Conservation (phyloP, 2,888 invertebrate species). For the Desoria tigrina region DNA sequence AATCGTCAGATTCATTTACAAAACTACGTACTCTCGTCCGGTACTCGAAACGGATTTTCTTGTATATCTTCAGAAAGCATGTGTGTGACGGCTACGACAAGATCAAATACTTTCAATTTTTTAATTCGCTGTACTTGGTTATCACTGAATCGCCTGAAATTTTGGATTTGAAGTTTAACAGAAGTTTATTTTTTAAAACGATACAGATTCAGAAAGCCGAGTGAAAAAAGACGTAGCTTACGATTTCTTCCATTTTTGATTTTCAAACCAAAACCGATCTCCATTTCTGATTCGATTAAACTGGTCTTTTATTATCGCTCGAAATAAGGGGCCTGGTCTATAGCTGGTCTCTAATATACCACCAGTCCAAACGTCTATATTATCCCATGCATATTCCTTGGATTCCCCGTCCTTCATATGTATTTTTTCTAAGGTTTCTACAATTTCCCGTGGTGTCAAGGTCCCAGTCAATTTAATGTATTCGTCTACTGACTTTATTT, state of each 20-base stretch:
- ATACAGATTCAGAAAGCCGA: neutral
- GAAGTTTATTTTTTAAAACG: neutral
- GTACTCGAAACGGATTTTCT: conserved; percentile 59
- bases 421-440: conserved; percentile 33
- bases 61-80: conserved; percentile 60
- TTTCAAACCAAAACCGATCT: conserved; percentile 66
- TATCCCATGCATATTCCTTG: conserved; percentile 53
- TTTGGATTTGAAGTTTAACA: too few relatives aligned
- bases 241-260: conserved; percentile 54
- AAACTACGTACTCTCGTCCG: conserved; percentile 53
- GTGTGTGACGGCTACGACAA: conserved; percentile 60
- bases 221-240: conserved; percentile 32
- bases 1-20: neutral
- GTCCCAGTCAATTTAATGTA: conserved; percentile 53
- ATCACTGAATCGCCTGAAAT: conserved; percentile 58
- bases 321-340: conserved; percentile 62
- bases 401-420: conserved; percentile 10
- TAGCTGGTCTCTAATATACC: conserved; percentile 62
- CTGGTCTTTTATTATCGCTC: conserved; percentile 62
- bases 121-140: conserved; percentile 59
- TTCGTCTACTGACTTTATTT: conserved; percentile 54
- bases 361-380: conserved; percentile 64
- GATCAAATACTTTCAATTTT: conserved; percentile 59
- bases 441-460: conserved; percentile 52
- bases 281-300: conserved; percentile 63